These are phyloP conservation scores for Morus bassanus DNA, from an alignment of 2,797 vertebrate genomes.

Conservation along the genomic window DNA sequence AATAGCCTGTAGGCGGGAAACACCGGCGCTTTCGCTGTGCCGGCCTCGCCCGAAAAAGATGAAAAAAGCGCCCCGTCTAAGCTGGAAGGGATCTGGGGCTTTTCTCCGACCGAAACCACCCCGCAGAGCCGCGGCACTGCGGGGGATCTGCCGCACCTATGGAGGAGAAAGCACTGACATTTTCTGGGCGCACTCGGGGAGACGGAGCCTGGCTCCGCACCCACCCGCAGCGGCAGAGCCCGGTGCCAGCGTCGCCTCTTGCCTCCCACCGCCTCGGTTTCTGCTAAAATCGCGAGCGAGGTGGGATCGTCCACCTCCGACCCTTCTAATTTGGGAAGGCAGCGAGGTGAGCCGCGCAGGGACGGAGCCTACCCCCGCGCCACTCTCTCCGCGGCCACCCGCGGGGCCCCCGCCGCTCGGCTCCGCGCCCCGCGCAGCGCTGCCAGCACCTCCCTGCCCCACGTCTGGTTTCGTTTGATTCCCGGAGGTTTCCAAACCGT, in stretches of 20 bases:
- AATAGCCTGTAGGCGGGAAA: not conserved
- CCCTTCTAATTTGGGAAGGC: not conserved
- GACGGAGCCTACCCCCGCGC: not conserved
- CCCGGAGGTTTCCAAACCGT: not conserved
- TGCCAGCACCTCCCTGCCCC: not conserved
- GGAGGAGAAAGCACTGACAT: not conserved
- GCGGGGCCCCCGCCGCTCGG: not conserved
- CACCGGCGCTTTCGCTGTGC: not conserved
- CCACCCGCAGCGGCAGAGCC: not conserved
- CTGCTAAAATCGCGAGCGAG: not conserved
- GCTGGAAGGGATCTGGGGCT: not conserved
- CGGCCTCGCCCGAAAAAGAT: accelerated
- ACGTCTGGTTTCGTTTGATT: not conserved
- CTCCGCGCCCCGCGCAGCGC: not conserved
- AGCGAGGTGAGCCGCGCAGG: not conserved
- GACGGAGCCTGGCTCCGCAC: not conserved
- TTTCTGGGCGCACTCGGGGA: not conserved
- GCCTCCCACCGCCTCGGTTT: not conserved
- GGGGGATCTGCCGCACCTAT: not conserved
- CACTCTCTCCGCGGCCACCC: not conserved
- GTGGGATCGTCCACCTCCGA: not conserved
- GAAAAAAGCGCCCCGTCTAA: not conserved
- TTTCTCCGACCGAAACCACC: not conserved
- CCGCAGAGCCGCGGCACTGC: not conserved
- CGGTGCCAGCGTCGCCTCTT: not conserved